Base-by-base conservation (phyloP, 2,113 vertebrate genomes). In the Brachyhypopomus occidentalis region DNA sequence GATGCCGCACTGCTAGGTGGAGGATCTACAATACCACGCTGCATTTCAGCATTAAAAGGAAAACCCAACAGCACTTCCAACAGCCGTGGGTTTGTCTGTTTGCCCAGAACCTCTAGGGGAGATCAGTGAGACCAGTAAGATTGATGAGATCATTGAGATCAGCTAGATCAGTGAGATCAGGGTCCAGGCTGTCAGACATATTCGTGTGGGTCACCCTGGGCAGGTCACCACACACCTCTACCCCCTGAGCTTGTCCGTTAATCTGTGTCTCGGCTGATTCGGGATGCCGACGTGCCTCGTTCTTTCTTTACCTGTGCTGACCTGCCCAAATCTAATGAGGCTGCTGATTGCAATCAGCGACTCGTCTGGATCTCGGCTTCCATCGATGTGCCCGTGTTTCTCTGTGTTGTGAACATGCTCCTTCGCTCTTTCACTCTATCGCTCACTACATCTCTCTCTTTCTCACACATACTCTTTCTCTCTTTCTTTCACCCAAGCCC, bases 271-370 rank as follows among this genome's bases (percentile, higher is more conserved):
- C 23, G 63, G 71, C 70, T 77, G 73, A 77, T 80, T 75, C 76
- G 59, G 30, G 30, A 34, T 36, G 72, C 66, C 72, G 72, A 76
- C 76, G 12, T 52, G 45, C 58, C 19, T 19, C 76, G 77, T 69
- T 70, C 72, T 81, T 66, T 72, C 14, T 72, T 59, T 25, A 67
- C 60, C 72, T 45, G 62, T 34, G n/a, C 67, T 76, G 74, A 80
- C 84, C 77, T 83, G 84, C 25, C 66, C 72, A 34, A 66, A 67
- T 76, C 74, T 85, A 85, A 85, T 85, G 80, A 85, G 58, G 38
- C 77, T 70, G 72, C 66, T 63, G 80, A 76, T 84, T 52, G 70
- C 76, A 76, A 84, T 84, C 85, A 84, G 77, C 82, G 72, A 30
- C 23, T 75, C 30, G 82, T 82, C 82, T 84, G 85, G 30, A 79